Evolutionary conservation across 2,113 vertebrate genomes (phyloP).

Genomic region (Bothrops jararaca): DNA sequence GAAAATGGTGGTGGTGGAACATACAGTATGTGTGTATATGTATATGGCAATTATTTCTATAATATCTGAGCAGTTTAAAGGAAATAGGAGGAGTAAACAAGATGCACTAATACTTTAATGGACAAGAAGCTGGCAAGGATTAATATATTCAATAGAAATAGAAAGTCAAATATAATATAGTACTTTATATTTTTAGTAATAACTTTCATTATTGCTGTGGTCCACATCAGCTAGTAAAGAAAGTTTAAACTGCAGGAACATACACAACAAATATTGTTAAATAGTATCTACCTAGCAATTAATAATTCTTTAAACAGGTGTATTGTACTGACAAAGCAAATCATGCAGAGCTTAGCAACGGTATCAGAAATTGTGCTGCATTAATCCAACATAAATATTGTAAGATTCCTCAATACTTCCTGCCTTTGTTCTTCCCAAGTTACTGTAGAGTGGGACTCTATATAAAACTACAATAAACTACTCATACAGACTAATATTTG

Average conservation of each 20-base stretch:
- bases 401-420: background rate
- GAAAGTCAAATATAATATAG: slow-evolving; percentile 29
- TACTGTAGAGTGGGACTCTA: background rate
- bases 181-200: background rate
- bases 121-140: slow-evolving; percentile 26
- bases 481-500: background rate
- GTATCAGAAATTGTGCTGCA: background rate
- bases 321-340: background rate
- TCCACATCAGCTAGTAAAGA: background rate
- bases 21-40: background rate
- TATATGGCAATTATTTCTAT: slow-evolving; percentile 30
- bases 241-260: background rate
- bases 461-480: background rate
- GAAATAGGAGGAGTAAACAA: slow-evolving; percentile 4
- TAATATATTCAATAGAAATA: slow-evolving; percentile 30
- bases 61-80: background rate
- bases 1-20: background rate
- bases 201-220: background rate
- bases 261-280: background rate
- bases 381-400: background rate
- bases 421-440: background rate
- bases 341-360: background rate
- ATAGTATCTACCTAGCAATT: background rate
- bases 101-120: slow-evolving; percentile 30
- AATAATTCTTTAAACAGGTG: background rate